A percentile compares a stretch with the other conserved stretches of the same genome.
phyloP scores from a whole-genome alignment of 1,140 invertebrate species.

The Phortica variegata region DNA sequence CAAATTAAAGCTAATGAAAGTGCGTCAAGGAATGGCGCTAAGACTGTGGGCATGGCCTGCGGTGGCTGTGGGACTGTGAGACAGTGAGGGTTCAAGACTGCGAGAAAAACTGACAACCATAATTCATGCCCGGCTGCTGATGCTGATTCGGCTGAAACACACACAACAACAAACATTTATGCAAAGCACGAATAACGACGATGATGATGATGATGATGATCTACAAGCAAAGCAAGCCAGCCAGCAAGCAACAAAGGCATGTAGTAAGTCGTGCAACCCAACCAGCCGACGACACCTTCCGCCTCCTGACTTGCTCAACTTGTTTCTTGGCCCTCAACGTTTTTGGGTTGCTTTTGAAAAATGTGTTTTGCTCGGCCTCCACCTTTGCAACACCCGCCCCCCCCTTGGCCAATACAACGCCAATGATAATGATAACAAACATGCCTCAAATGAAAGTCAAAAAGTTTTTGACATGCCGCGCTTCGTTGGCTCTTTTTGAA shows the following conservation, averaged over 20 bases:
- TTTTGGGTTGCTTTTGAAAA: constrained; percentile 34
- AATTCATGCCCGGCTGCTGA: constrained; percentile 39
- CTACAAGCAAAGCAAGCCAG: too few relatives aligned
- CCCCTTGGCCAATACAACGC: constrained; percentile 11
- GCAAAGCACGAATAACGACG: constrained; percentile 10
- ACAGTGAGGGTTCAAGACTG: background rate
- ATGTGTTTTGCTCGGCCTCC: constrained; percentile 18
- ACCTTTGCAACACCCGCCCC: too few relatives aligned
- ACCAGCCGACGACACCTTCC: background rate
- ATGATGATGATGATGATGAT: too few relatives aligned
- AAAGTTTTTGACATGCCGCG: constrained; percentile 47
- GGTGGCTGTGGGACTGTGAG: background rate
- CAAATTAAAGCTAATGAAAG: constrained; percentile 56
- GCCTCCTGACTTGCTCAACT: too few relatives aligned
- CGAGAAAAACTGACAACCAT: constrained; percentile 47
- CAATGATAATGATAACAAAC: constrained; percentile 55
- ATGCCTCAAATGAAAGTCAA: constrained; percentile 45
- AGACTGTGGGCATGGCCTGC: background rate
- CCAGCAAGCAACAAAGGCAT: too few relatives aligned
- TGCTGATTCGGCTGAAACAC: background rate
- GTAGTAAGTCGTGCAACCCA: too few relatives aligned
- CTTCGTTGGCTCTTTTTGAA: constrained; percentile 7
- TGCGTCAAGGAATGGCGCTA: too few relatives aligned
- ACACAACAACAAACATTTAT: constrained; percentile 3
- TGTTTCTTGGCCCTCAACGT: too few relatives aligned